Evolutionary conservation across 2,888 invertebrate species (phyloP).

Genomic region (Euplagia quadripunctaria): DNA sequence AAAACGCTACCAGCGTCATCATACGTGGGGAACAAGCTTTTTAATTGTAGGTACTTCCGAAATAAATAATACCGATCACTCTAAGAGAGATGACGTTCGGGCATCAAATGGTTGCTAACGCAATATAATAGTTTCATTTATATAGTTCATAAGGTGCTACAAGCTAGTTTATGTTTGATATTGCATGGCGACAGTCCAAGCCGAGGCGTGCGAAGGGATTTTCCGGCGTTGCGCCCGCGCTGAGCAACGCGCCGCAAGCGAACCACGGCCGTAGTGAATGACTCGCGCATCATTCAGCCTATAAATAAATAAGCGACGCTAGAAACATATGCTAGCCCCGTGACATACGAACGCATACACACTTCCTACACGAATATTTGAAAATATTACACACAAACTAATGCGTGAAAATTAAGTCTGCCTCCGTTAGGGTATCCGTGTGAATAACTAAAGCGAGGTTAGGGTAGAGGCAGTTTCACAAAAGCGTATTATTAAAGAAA

Average conservation of each 20-base stretch:
- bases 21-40: not conserved
- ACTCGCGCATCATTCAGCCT: constrained; percentile 44
- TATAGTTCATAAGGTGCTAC: constrained; percentile 13
- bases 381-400: constrained; percentile 1
- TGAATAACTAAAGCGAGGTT: not conserved
- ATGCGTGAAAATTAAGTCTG: not conserved
- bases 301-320: constrained; percentile 40
- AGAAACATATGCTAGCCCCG: constrained; percentile 30
- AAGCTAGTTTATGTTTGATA: constrained; percentile 24
- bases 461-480: not conserved
- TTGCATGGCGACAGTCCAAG: constrained; percentile 35
- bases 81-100: constrained; percentile 1
- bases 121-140: too few species aligned
- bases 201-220: constrained; percentile 22
- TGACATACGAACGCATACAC: constrained; percentile 25
- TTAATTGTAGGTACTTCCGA: not conserved
- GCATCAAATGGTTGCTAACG: not conserved
- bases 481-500: not conserved
- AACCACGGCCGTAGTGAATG: constrained; percentile 41
- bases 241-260: constrained; percentile 9
- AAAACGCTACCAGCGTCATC: constrained; percentile 6
- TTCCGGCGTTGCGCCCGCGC: constrained; percentile 22
- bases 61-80: constrained; percentile 10
- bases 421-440: not conserved
- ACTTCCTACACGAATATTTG: not conserved